Evolutionary conservation across 2,888 invertebrate genomes (phyloP).

Genomic region (Lobophora halterata): DNA sequence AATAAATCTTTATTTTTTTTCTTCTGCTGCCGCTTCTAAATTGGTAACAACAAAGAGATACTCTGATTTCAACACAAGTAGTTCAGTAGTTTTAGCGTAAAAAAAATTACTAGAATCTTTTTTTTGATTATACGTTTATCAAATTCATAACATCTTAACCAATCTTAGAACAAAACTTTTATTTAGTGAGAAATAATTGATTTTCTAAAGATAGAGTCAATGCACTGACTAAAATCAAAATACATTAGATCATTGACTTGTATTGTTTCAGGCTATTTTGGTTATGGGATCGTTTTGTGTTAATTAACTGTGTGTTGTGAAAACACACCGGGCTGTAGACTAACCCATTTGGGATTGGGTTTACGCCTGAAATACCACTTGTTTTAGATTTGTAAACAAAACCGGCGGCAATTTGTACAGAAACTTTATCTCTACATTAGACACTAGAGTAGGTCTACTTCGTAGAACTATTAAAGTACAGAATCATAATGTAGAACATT

Average conservation of each 20-base stretch:
- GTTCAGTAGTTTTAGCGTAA: too few species aligned
- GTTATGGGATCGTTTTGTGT: slow-evolving; percentile 18
- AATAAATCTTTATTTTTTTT: too few species aligned
- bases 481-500: too few species aligned
- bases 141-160: slow-evolving; percentile 1
- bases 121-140: too few species aligned
- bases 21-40: too few species aligned
- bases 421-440: neutral
- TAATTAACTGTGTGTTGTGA: slow-evolving; percentile 22
- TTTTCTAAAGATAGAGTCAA: slow-evolving; percentile 14
- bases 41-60: too few species aligned
- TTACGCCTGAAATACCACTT: slow-evolving; percentile 20
- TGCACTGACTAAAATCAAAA: slow-evolving; percentile 10
- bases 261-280: slow-evolving; percentile 22
- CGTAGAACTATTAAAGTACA: too few species aligned
- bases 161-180: slow-evolving; percentile 1
- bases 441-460: neutral
- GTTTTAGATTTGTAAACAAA: too few species aligned
- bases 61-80: too few species aligned
- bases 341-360: slow-evolving; percentile 14
- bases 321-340: slow-evolving; percentile 14
- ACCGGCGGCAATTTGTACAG: neutral
- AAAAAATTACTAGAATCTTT: too few species aligned
- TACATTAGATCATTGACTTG: slow-evolving; percentile 18
- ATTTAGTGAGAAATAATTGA: neutral